phyloP scores from a whole-genome alignment of 2,888 invertebrate species.

The Dermolepida albohirtum region DNA sequence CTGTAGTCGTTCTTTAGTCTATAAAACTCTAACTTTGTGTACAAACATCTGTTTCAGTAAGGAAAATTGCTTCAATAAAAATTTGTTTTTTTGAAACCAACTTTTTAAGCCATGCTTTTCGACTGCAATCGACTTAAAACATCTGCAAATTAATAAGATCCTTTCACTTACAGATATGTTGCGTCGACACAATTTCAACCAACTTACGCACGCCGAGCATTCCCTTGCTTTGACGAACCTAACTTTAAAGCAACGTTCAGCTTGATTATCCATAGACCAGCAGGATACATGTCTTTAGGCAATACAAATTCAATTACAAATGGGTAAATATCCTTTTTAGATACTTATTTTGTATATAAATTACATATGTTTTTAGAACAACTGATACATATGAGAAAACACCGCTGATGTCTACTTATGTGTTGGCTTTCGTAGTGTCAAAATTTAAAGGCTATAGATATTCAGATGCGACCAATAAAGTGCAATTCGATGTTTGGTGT shows the following conservation, averaged over 20 bases:
- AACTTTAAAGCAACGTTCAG: conserved; percentile 62
- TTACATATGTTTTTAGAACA: conserved; percentile 55
- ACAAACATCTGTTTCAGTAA: no score
- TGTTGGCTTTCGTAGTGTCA: conserved; percentile 86
- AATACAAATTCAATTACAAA: no score
- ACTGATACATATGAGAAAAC: conserved; percentile 63
- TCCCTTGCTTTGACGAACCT: conserved; percentile 84
- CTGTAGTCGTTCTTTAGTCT: no score
- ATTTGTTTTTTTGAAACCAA: no score
- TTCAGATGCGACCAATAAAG: not conserved
- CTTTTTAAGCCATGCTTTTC: no score
- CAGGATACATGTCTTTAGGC: conserved; percentile 42
- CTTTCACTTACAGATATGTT: no score
- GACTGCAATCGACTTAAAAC: no score
- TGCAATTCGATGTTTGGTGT: conserved; percentile 61
- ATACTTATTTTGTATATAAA: not conserved
- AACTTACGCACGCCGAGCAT: conserved; percentile 75
- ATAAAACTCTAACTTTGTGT: no score
- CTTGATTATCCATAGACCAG: conserved; percentile 63
- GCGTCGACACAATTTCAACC: conserved; percentile 79
- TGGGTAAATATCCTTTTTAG: no score
- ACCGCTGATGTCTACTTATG: conserved; percentile 83
- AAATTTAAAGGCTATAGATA: conserved; percentile 70
- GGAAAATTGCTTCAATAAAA: no score
- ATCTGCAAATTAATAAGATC: no score